Base-by-base conservation (phyloP, 2,888 invertebrate species). In the Caenorhabditis sp. region DNA sequence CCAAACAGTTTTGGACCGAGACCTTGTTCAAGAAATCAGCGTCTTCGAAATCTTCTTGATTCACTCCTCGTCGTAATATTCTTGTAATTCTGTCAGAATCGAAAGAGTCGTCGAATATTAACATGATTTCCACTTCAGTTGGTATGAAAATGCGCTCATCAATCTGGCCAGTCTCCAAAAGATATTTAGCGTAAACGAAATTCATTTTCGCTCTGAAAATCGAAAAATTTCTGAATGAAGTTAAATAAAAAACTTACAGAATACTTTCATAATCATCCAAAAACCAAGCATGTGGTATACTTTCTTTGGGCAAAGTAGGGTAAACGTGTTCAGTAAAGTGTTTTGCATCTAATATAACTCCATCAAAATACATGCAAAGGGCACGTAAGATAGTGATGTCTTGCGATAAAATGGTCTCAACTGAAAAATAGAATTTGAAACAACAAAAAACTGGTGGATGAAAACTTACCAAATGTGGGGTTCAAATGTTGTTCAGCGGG, bases 161-260 rank as follows among this genome's bases (percentile, higher is more conserved):
- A 89, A 97, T 94, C 89, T 96, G 95, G 0, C 96, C 95, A 72
- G 93, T 93, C 88, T 92, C 94, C 50, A 95, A 90, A 26, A 97
- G 93, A 89, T 93, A 94, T 63, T 93, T 93, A 88, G 96, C 96
- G 88, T 99, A 99, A 14, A 92, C 52, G 3, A 57, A 57, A 36
- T 81, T 73, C 10, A 84, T 57, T 8, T 43, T 31, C 14, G 58
- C 60, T 56, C 83, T 83, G 56, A 54, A 26, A 43, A 61, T 25
- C 26, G 7, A 3, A 26, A 25, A 56, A 10, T 26, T 56, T 26
- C 4, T 26, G 26, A 56, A 4, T 56, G 3, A 8, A 12, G 3
- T 14, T 17, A 56, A 17, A 26, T 1, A 56, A 56, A 3, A 56
- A 56, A 56, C 25, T 36, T 36, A 36, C 36, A 58, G 20, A 3